Percentiles rank a stretch among this genome's conserved stretches.
phyloP scores from a whole-genome alignment of 1,140 invertebrate genomes.

The Lasioglossum albipes region DNA sequence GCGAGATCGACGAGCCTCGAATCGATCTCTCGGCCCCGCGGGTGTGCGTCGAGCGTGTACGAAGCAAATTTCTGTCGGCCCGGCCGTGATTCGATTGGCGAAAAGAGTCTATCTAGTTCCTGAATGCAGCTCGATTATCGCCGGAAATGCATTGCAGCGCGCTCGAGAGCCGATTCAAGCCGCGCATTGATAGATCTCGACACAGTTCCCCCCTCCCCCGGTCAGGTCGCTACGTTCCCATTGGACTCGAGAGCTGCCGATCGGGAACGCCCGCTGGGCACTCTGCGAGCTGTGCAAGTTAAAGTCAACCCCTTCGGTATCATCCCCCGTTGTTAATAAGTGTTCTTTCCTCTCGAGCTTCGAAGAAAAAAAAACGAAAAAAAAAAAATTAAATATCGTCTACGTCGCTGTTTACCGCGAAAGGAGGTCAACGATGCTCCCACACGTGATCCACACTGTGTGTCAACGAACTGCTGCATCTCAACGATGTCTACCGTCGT shows the following conservation, averaged over 20 bases:
- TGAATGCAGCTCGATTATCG: not conserved
- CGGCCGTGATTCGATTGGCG: not conserved
- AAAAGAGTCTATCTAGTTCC: conserved; percentile 6
- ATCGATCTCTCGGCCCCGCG: not conserved
- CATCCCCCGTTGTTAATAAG: not conserved
- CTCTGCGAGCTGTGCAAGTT: not conserved
- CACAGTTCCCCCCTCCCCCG: not conserved
- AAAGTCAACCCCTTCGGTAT: not conserved
- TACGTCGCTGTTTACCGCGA: not conserved
- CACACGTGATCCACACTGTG: too few species aligned
- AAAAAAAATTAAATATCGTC: not conserved
- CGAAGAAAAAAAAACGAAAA: not conserved
- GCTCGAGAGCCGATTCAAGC: not conserved
- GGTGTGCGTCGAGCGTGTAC: too few species aligned
- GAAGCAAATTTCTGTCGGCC: too few species aligned
- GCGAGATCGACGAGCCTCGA: conserved; percentile 12
- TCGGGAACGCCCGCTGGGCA: not conserved
- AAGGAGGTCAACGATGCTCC: too few species aligned
- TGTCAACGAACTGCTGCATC: too few species aligned
- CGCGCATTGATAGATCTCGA: not conserved
- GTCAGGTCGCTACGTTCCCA: not conserved
- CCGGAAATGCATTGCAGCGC: not conserved
- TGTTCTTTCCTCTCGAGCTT: not conserved
- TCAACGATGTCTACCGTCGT: too few species aligned
- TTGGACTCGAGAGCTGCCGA: not conserved